A percentile compares a stretch with the other conserved stretches of the same genome.
Conservation (phyloP, 2,113 vertebrate species). For the Erythrocercus mccallii region DNA sequence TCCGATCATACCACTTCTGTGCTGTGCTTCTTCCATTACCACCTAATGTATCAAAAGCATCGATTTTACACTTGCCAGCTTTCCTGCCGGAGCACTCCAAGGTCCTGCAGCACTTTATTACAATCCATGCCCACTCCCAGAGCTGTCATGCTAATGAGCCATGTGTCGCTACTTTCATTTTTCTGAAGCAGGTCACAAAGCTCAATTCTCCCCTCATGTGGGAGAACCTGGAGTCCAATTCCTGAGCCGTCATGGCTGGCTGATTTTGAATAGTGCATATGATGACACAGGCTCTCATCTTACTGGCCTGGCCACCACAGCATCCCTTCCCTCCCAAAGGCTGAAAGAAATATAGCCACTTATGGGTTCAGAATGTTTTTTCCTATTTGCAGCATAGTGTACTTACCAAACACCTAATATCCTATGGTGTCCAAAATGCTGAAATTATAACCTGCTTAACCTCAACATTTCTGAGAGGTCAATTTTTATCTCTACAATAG, state of each 20-base stretch:
- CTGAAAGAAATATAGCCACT: background rate
- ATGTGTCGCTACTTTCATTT: conserved; percentile 16
- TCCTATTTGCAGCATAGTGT: background rate
- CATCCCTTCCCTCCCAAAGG: background rate
- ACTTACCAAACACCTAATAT: background rate
- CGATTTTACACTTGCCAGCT: conserved; percentile 38
- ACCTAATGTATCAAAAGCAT: conserved; percentile 61
- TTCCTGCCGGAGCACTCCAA: background rate
- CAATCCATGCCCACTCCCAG: background rate
- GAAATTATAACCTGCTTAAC: background rate
- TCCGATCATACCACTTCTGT: conserved; percentile 44
- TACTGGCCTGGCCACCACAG: background rate
- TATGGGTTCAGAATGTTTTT: background rate
- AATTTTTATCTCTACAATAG: background rate
- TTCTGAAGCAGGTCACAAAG: conserved; percentile 21
- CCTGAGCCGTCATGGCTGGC: background rate
- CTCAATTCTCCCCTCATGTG: conserved; percentile 19
- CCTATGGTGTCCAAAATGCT: background rate
- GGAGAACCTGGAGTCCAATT: conserved; percentile 41
- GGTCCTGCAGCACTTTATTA: conserved; percentile 48
- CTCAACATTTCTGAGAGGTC: background rate
- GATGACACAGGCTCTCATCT: background rate
- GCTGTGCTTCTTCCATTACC: conserved; percentile 56
- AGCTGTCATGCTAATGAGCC: conserved; percentile 60
- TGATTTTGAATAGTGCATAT: background rate